A percentile compares a stretch with the other conserved stretches of the same genome.
phyloP scores from a whole-genome alignment of 2,113 vertebrate genomes.

The Grantiella picta region DNA sequence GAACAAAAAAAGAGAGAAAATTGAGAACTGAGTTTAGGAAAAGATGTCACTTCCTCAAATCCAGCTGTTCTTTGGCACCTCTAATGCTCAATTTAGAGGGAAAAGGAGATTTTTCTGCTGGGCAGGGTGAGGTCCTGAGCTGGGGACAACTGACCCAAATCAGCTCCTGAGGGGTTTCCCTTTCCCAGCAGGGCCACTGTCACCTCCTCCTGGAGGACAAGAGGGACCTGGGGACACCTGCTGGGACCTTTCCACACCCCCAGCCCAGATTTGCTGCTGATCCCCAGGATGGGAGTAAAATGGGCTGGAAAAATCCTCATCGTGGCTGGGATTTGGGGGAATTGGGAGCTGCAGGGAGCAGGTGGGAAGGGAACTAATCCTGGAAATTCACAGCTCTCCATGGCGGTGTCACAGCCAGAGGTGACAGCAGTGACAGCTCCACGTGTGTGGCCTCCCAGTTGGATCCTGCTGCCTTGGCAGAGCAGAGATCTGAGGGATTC shows the following conservation, averaged over 20 bases:
- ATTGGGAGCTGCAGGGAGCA: background rate
- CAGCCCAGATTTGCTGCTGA: background rate
- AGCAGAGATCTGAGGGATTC: background rate
- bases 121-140: background rate
- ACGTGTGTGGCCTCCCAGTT: fast-evolving
- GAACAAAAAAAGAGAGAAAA: background rate
- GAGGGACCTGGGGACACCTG: background rate
- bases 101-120: background rate
- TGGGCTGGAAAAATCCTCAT: background rate
- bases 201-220: too few species aligned
- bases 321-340: background rate
- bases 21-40: background rate
- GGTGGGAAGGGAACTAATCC: background rate
- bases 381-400: fast-evolving
- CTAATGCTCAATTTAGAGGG: background rate
- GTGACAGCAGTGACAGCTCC: background rate
- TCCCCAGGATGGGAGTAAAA: background rate
- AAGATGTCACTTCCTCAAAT: slow-evolving; percentile 1
- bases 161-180: background rate
- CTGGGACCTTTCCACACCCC: background rate
- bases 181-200: background rate
- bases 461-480: background rate
- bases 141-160: background rate
- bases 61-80: background rate
- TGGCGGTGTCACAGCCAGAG: background rate